phyloP scores from a whole-genome alignment of 2,113 vertebrate species.

The Datnioides undecimradiatus region DNA sequence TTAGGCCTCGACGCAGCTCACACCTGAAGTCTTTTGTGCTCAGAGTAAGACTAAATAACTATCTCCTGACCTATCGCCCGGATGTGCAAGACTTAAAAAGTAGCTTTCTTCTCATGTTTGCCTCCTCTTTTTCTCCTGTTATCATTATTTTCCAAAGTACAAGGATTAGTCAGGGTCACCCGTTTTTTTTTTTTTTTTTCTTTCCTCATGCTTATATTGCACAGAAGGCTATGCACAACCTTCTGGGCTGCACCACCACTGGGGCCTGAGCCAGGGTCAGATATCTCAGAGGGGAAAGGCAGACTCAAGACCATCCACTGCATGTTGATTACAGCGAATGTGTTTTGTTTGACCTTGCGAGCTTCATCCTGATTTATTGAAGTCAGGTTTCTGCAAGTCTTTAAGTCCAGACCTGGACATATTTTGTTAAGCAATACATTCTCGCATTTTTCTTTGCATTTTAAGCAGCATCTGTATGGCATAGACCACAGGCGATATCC shows the following conservation, averaged over 20 bases:
- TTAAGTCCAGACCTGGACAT: not conserved
- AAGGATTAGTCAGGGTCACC: conserved; percentile 72
- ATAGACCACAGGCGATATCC: not conserved
- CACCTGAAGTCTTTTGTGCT: conserved; percentile 40
- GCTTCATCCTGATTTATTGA: conserved; percentile 43
- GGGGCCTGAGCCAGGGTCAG: conserved; percentile 79
- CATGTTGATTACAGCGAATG: conserved; percentile 68
- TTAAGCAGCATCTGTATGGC: not conserved
- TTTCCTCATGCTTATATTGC: conserved; percentile 57
- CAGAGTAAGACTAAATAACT: conserved; percentile 36
- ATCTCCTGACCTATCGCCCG: conserved; percentile 57
- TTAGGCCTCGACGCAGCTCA: conserved; percentile 40
- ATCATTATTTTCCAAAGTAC: conserved; percentile 57
- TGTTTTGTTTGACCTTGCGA: conserved; percentile 67
- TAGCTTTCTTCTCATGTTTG: conserved; percentile 48
- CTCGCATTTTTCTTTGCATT: conserved; percentile 1
- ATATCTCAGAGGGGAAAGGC: conserved; percentile 62
- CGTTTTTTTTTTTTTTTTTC: no score
- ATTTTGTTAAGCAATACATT: conserved; percentile 1
- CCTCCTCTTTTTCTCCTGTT: conserved; percentile 35
- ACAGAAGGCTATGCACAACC: conserved; percentile 64
- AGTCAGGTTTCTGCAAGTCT: conserved; percentile 37
- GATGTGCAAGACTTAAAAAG: conserved; percentile 46
- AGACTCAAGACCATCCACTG: conserved; percentile 46
- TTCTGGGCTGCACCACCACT: conserved; percentile 59